A percentile compares a stretch with the other conserved stretches of the same genome.
Conservation (phyloP, 2,797 vertebrate species). For the Epinephelus malabaricus region DNA sequence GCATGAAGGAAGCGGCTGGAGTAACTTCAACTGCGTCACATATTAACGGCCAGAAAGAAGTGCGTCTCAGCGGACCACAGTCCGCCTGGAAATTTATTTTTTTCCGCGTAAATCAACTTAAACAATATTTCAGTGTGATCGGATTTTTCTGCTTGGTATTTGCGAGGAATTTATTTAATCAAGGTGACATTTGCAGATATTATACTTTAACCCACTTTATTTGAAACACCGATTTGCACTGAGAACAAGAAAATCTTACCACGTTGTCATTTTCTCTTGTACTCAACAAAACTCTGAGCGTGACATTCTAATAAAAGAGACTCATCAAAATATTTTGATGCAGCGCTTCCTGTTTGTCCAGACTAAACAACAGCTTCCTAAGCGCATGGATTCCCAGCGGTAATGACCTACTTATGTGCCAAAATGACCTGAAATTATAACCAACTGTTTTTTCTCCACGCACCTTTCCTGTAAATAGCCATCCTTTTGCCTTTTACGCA, state of each 20-base stretch:
- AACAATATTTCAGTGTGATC: no score
- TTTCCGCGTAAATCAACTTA: not conserved
- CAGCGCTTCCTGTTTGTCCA: conserved; percentile 81
- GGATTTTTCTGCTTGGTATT: not conserved
- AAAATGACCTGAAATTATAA: conserved; percentile 2
- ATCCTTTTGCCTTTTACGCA: conserved; percentile 24
- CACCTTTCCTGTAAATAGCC: not conserved
- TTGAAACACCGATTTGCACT: not conserved
- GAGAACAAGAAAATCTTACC: no score
- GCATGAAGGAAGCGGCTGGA: conserved; percentile 72
- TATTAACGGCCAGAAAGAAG: conserved; percentile 52
- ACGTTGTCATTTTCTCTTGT: not conserved
- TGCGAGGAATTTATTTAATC: not conserved
- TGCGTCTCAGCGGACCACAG: not conserved
- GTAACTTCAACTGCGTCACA: conserved; percentile 92
- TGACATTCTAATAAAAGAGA: not conserved
- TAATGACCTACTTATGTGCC: conserved; percentile 40
- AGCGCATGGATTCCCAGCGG: conserved; percentile 34
- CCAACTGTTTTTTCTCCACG: not conserved
- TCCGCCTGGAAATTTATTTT: not conserved
- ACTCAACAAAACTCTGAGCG: not conserved
- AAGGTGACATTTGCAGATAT: not conserved
- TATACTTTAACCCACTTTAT: not conserved
- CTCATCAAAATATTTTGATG: conserved; percentile 13
- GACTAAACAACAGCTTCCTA: conserved; percentile 40